phyloP scores from a whole-genome alignment of 2,113 vertebrate species.

The Cottus gobio region DNA sequence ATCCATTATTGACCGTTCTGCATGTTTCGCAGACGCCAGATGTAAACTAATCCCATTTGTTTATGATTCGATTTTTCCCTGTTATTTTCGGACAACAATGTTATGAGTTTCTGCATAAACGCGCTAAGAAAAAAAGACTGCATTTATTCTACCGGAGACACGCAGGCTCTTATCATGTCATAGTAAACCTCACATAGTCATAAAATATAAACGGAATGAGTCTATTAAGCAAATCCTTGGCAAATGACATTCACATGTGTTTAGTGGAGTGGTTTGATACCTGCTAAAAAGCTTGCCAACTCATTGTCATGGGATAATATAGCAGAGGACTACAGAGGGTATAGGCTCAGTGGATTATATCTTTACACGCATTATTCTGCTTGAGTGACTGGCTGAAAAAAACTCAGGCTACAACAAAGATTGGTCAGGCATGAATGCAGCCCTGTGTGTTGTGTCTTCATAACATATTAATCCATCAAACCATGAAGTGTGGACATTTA shows the following conservation, averaged over 20 bases:
- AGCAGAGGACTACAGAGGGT: slow-evolving; percentile 54
- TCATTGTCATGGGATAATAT: slow-evolving; percentile 69
- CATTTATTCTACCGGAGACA: slow-evolving; percentile 1
- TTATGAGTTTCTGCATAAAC: slow-evolving; percentile 20
- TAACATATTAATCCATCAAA: slow-evolving; percentile 72
- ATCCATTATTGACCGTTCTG: background rate
- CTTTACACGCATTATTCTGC: slow-evolving; percentile 78
- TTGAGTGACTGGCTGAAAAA: slow-evolving; percentile 67
- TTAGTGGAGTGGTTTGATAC: slow-evolving; percentile 57
- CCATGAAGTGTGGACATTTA: slow-evolving; percentile 39
- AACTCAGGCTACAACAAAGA: slow-evolving; percentile 66
- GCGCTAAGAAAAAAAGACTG: background rate
- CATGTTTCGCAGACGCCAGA: background rate
- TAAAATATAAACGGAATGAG: slow-evolving; percentile 53
- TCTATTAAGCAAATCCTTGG: slow-evolving; percentile 42
- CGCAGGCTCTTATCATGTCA: slow-evolving; percentile 19
- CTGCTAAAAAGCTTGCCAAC: slow-evolving; percentile 63
- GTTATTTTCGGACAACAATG: slow-evolving; percentile 15
- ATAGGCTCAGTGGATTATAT: slow-evolving; percentile 74
- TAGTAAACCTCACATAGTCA: slow-evolving; percentile 19
- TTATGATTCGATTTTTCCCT: background rate
- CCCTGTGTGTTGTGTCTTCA: slow-evolving; percentile 69
- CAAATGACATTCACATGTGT: slow-evolving; percentile 51
- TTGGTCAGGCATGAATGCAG: slow-evolving; percentile 73
- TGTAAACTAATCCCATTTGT: slow-evolving; percentile 31